These are phyloP conservation scores for Clarias platycephalus DNA, from an alignment of 2,797 vertebrate genomes.

Conservation along the genomic window DNA sequence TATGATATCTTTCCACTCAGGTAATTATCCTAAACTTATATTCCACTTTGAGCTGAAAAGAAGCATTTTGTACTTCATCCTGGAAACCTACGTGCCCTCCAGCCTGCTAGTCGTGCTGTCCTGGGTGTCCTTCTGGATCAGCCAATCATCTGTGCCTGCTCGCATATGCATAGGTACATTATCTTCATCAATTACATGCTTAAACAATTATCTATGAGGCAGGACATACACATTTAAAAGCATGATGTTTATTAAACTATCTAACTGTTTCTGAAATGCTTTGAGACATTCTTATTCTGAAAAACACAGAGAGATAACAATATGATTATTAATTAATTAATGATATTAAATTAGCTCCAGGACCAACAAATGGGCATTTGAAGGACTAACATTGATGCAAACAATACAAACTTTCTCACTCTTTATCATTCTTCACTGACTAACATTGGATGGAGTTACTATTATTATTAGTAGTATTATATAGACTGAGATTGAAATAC, in stretches of 20 bases:
- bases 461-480: not conserved
- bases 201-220: not conserved
- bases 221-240: not conserved
- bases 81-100: constrained; percentile 90
- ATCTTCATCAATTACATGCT: constrained; percentile 3
- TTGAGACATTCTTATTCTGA: not conserved
- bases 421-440: not conserved
- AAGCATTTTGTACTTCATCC: constrained; percentile 90
- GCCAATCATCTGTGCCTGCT: constrained; percentile 87
- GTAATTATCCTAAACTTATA: constrained; percentile 83
- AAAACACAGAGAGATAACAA: not conserved
- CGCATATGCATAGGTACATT: constrained; percentile 87
- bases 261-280: not conserved
- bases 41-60: constrained; percentile 91
- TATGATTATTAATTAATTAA: not conserved
- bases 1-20: constrained; percentile 59
- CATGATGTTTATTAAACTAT: not conserved
- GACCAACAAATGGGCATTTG: too few species aligned
- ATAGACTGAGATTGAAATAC: not conserved
- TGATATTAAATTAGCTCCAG: not conserved
- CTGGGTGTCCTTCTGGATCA: constrained; percentile 94
- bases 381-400: not conserved
- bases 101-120: constrained; percentile 88
- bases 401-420: not conserved
- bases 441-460: not conserved